phyloP scores from a whole-genome alignment of 2,113 vertebrate genomes.

The Pedetes capensis region DNA sequence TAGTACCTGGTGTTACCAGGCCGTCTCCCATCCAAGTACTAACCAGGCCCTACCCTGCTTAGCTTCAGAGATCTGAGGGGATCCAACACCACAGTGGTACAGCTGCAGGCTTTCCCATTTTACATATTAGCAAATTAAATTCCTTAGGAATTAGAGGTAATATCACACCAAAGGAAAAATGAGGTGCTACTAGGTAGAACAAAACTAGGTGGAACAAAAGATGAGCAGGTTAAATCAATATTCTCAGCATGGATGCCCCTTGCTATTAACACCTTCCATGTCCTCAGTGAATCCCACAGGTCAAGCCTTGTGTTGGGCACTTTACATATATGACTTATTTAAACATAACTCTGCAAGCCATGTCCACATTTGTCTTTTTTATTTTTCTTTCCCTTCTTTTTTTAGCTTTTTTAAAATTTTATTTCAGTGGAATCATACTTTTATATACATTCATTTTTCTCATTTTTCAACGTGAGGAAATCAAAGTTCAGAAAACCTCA shows the following conservation, averaged over 20 bases:
- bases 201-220: not conserved
- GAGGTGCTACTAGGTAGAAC: not conserved
- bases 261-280: not conserved
- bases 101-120: not conserved
- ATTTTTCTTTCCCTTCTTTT: not conserved
- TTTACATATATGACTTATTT: not conserved
- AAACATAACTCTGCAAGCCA: not conserved
- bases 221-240: not conserved
- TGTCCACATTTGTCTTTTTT: not conserved
- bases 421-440: not conserved
- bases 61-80: too few species aligned
- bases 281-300: not conserved
- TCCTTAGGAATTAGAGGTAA: not conserved
- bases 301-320: not conserved
- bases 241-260: not conserved
- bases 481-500: not conserved
- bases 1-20: too few species aligned
- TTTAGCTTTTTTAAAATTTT: not conserved
- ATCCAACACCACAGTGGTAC: too few species aligned
- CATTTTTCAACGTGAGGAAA: slow-evolving; percentile 12
- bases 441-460: not conserved
- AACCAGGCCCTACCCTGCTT: too few species aligned
- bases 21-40: too few species aligned
- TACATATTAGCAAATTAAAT: slow-evolving; percentile 7
- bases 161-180: not conserved